phyloP scores from a whole-genome alignment of 2,888 invertebrate genomes.

The Diogma glabrata region DNA sequence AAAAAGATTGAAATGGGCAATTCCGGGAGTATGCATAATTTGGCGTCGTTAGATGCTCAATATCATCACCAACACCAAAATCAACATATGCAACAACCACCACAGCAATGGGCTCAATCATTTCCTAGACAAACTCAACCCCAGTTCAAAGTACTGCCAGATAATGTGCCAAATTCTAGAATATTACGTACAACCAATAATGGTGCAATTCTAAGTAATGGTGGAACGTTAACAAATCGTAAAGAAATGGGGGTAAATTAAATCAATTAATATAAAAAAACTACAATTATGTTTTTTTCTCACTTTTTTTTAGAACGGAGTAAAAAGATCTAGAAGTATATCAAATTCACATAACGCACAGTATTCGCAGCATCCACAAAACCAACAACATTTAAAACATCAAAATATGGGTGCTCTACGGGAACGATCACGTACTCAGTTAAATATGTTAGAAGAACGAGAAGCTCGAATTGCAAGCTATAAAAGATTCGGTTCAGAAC shows the following conservation, averaged over 20 bases:
- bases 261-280: neutral
- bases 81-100: slow-evolving; percentile 16
- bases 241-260: slow-evolving; percentile 24
- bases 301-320: slow-evolving; percentile 9
- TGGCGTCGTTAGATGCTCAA: slow-evolving; percentile 16
- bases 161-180: slow-evolving; percentile 46
- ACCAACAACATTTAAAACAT: slow-evolving; percentile 10
- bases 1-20: slow-evolving; percentile 31
- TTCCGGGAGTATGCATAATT: slow-evolving; percentile 27
- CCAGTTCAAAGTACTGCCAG: slow-evolving; percentile 53
- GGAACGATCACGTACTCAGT: neutral
- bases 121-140: slow-evolving; percentile 5
- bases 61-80: slow-evolving; percentile 20
- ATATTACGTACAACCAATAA: slow-evolving; percentile 64
- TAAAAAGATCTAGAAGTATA: slow-evolving; percentile 15
- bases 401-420: slow-evolving; percentile 10
- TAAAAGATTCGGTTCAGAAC: slow-evolving; percentile 62
- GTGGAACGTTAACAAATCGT: slow-evolving; percentile 70
- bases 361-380: slow-evolving; percentile 12
- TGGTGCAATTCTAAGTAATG: slow-evolving; percentile 69
- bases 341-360: slow-evolving; percentile 11
- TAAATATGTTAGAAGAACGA: slow-evolving; percentile 5
- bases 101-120: slow-evolving; percentile 1
- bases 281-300: neutral
- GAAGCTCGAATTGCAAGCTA: slow-evolving; percentile 20